Percentiles rank a stretch among this genome's conserved stretches.
These are phyloP conservation scores for Amorpha juglandis DNA, from an alignment of 2,888 invertebrate genomes.

Conservation along the genomic window DNA sequence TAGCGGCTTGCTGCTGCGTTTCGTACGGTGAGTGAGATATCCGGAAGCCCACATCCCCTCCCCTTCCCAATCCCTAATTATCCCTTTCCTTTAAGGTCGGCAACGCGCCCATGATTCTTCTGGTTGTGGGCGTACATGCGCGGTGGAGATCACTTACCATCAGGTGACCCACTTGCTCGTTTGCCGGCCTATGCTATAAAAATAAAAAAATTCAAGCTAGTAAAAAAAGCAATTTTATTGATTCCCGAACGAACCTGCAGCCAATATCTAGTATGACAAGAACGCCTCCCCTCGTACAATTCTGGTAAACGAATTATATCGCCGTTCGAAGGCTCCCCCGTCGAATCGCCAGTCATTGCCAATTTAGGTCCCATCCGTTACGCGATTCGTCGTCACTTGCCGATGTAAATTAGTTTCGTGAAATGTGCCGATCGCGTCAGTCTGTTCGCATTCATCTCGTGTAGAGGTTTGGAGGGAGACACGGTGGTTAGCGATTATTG, in stretches of 20 bases:
- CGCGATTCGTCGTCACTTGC: constrained; percentile 20
- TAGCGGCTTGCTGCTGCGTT: too few species aligned
- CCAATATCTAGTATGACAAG: background rate
- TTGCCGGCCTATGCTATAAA: too few species aligned
- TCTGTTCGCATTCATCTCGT: background rate
- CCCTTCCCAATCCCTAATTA: too few species aligned
- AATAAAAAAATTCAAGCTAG: too few species aligned
- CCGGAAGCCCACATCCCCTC: too few species aligned
- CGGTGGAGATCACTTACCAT: too few species aligned
- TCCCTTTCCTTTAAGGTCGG: too few species aligned
- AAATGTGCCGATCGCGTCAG: constrained; percentile 3
- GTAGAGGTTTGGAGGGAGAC: background rate
- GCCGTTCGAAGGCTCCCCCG: constrained; percentile 6
- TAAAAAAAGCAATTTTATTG: background rate
- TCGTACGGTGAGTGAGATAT: too few species aligned
- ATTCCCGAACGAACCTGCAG: background rate
- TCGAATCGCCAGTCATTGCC: constrained; percentile 16
- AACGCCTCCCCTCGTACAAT: background rate
- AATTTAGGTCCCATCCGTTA: constrained; percentile 25
- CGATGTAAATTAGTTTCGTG: constrained; percentile 28
- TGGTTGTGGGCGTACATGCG: too few species aligned
- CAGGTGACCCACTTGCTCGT: too few species aligned
- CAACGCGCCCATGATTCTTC: too few species aligned
- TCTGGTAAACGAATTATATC: constrained; percentile 19
- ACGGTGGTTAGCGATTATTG: background rate